Evolutionary conservation across 2,797 vertebrate species (phyloP).

Genomic region (Clarias laeviceps): DNA sequence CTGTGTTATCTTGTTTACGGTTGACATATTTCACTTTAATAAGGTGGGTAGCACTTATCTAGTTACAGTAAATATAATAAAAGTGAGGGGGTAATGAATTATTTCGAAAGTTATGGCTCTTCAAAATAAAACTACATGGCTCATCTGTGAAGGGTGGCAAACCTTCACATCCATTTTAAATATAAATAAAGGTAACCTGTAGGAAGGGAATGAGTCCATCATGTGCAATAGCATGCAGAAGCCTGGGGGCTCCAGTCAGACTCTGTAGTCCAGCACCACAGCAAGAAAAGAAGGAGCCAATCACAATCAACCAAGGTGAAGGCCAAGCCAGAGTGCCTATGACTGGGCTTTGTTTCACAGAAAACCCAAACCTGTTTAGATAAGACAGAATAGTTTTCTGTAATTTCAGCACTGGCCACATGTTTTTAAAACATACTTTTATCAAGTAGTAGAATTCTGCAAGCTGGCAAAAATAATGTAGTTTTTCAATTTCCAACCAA

Average conservation of each 20-base stretch:
- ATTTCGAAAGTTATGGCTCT: not conserved
- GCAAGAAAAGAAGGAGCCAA: slow-evolving; percentile 96
- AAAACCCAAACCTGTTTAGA: slow-evolving; percentile 82
- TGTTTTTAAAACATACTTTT: slow-evolving; percentile 4
- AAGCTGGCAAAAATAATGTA: not conserved
- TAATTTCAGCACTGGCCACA: not conserved
- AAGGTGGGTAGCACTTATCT: not conserved
- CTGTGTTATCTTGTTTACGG: not conserved
- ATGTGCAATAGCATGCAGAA: slow-evolving; percentile 91
- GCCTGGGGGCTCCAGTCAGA: slow-evolving; percentile 89
- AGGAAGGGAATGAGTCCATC: slow-evolving; percentile 91
- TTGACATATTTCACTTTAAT: not conserved
- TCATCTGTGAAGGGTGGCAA: not conserved
- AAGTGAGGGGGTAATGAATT: not conserved
- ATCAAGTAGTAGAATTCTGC: not conserved
- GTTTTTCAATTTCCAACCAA: not conserved
- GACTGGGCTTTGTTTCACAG: slow-evolving; percentile 85
- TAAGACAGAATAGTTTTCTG: not conserved
- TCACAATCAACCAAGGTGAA: slow-evolving; percentile 93
- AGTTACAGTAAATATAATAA: not conserved
- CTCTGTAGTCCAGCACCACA: slow-evolving; percentile 94
- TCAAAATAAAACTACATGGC: not conserved
- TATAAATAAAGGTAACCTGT: slow-evolving; percentile 71
- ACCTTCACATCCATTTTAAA: not conserved
- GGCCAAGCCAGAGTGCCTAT: slow-evolving; percentile 92